Base-by-base conservation (phyloP, 1,140 invertebrate species). In the Bombus superbus region DNA sequence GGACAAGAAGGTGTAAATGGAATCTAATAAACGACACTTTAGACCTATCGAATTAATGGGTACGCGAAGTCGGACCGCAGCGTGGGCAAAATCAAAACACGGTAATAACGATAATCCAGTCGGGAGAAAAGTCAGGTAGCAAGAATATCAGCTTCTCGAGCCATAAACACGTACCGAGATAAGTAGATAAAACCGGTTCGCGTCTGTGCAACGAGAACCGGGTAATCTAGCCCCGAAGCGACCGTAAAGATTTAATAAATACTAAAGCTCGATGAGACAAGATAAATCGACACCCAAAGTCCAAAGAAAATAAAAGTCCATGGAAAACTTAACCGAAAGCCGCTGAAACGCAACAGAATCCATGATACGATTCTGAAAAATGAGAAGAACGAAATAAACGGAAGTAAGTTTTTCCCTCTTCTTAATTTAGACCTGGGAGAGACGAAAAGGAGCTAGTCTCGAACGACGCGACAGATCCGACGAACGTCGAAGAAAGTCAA, bases 181-280 rank as follows among this genome's bases (percentile, higher is more conserved):
- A 38, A 38, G 25, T 18, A 40, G 53, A 66, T 25, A 35, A 44
- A 79, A 79, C 76, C 62, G 62, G 76, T 79, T 44, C 10, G 40
- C 59, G 25, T 42, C 40, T 62, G 35, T 15, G 40, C 28, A 35
- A 28, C 38, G 40, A 64, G 38, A 78, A 78, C 22, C 59, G n/a
- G 38, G 47, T 75, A 40, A 47, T 22, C 72, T 1, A 10, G 35
- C 53, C 28, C 3, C 2, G 15, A 79, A 47, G n/a, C 76, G 8
- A 32, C n/a, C n/a, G n/a, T 32, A 35, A 66, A 32, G 42, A 59
- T 78, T 57, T 75, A 6, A 32, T 75, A 44, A 75, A 75, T 38
- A 25, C 40, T 3, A 28, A 25, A 6, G 5, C 69, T 38, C 66
- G 66, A 38, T 35, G 35, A 38, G 18, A 25, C 66, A 18, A 68